Base-by-base conservation (phyloP, 2,797 vertebrate genomes). In the Bradypodion ventrale region DNA sequence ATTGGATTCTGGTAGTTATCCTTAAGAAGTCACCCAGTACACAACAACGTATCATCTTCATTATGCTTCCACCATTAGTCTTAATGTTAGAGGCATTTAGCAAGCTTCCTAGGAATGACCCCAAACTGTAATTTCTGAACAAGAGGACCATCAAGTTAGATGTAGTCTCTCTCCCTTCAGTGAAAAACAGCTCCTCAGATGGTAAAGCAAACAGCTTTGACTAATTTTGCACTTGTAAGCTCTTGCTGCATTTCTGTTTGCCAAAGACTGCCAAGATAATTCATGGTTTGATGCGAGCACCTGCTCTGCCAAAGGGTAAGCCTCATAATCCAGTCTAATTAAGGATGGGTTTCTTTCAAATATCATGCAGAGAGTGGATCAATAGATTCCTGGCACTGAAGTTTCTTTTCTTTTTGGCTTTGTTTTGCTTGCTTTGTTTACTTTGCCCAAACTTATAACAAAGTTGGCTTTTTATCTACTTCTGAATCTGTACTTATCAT, bases 401-500 rank as follows among this genome's bases (percentile, higher is more conserved):
- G 44, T 75, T 89, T 21, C 80, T 27, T 23, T 13, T 29, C 29
- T 12, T 59, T 37, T 37, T 32, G 52, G 19, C 21, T 52, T 70
- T 32, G 2, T 70, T 70, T 70, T 23, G 37, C 19, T 35, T 21
- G 37, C 21, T 40, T 70, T 2, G n/a, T 25, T 44, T 83, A 69
- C 35, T 32, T 25, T 1, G 52, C 35, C 62, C 80, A 66, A 49
- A 40, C 10, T 59, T 25, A 1, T 86, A 79, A 89, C 86, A 87
- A 91, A 89, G 75, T 25, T 80, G 69, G 62, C 80, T 89, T 87
- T 85, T 82, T 89, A 85, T 70, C n/a, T n/a, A n/a, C n/a, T n/a
- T n/a, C n/a, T n/a, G n/a, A n/a, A n/a, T n/a, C n/a, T n/a, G n/a
- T n/a, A n/a, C n/a, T n/a, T n/a, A n/a, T n/a, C n/a, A n/a, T n/a